phyloP scores from a whole-genome alignment of 2,113 vertebrate genomes.

The Poecilia latipinna region DNA sequence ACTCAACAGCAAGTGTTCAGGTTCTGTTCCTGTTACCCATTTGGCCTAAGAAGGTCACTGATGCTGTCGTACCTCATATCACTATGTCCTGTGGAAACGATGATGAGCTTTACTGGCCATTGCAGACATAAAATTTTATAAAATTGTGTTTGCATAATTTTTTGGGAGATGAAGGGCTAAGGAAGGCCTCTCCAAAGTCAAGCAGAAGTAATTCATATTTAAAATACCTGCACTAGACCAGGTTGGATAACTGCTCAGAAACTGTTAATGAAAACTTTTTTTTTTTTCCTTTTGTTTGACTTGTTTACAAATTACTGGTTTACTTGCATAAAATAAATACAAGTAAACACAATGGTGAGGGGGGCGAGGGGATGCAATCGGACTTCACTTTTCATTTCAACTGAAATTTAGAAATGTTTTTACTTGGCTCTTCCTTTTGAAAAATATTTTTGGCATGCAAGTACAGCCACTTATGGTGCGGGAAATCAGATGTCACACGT shows the following conservation, averaged over 20 bases:
- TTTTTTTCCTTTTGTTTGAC: constrained; percentile 24
- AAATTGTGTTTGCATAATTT: too few relatives aligned
- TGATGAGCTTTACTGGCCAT: background rate
- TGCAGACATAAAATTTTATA: background rate
- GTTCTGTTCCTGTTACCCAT: too few relatives aligned
- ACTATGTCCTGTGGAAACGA: too few relatives aligned
- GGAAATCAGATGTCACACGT: constrained; percentile 22
- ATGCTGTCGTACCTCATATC: too few relatives aligned
- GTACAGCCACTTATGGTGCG: background rate
- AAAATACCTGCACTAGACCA: background rate
- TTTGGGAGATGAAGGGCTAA: too few relatives aligned
- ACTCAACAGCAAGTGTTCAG: too few relatives aligned
- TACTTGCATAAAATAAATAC: constrained; percentile 20
- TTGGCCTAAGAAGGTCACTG: too few relatives aligned
- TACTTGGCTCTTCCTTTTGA: too few relatives aligned
- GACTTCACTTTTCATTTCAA: constrained; percentile 56
- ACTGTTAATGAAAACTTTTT: background rate
- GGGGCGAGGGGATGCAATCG: background rate
- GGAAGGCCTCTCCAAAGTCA: too few relatives aligned
- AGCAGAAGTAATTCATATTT: background rate
- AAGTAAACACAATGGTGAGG: too few relatives aligned
- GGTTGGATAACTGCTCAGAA: background rate
- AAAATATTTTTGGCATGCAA: constrained; percentile 2
- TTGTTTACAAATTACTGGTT: constrained; percentile 6
- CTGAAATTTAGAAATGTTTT: too few relatives aligned